Base-by-base conservation (phyloP, 2,888 invertebrate genomes). In the Drosophila pseudotakahashii region DNA sequence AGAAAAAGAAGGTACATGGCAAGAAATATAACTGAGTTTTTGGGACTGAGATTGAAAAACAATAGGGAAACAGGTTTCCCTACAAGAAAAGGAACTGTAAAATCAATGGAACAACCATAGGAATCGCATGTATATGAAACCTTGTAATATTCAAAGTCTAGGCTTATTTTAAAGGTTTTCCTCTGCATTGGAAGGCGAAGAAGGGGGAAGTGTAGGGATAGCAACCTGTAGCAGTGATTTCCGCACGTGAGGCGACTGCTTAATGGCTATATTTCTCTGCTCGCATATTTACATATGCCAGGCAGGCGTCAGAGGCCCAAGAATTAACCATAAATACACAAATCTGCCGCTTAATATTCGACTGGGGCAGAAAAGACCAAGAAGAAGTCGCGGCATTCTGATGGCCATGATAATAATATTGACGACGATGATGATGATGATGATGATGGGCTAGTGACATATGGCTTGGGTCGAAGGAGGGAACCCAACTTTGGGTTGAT, bases 301-400 rank as follows among this genome's bases (percentile, higher is more conserved):
- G 75, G 54, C 81, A 81, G 81, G 83, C 72, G 68, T 66, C 67
- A 37, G n/a, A 48, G 74, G 60, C 16, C 72, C 47, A 52, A 75
- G 77, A 83, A 81, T 78, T 76, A 68, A 58, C 62, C 79, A 81
- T 79, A 78, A 76, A 79, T 79, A 77, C 30, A 13, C 55, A 32
- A 37, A 50, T 50, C 39, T 58, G 39, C 37, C 7, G 41, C 16
- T 30, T 68, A 63, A 63, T 68, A 70, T 70, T 36, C 67, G 53
- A 45, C 44, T 30, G 42, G 44, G 26, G 14, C 30, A 30, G 30
- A 47, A 16, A 10, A 47, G 32, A 3, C 19, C 34, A 19, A 34
- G 26, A 23, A 51, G 42, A 51, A 26, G 45, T 13, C n/a, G 30
- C 32, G 23, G 30, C 34, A 7, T 32, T 48, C 59, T 32, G 59